These are phyloP conservation scores for Tympanoctomys barrerae DNA, from an alignment of 2,797 vertebrate species.

Conservation along the genomic window DNA sequence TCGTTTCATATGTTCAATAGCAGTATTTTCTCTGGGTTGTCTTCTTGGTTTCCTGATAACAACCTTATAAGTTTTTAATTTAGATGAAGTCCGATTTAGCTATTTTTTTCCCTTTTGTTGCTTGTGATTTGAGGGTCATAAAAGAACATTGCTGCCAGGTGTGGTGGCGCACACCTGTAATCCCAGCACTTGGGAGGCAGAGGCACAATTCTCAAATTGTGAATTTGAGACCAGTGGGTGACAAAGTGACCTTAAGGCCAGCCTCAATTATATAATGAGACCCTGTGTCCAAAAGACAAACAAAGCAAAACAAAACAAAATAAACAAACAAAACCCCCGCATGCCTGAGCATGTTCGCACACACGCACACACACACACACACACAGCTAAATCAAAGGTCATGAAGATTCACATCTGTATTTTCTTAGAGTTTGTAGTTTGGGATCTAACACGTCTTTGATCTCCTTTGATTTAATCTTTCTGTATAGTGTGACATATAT, in stretches of 20 bases:
- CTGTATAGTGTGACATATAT: rapidly evolving
- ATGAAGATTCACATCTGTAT: not conserved
- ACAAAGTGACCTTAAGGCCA: no score
- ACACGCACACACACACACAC: not conserved
- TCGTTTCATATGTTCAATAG: not conserved
- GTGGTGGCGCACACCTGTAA: no score
- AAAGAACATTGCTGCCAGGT: not conserved
- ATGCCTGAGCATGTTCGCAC: no score
- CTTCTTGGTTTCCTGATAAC: not conserved
- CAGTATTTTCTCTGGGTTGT: not conserved
- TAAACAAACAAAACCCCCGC: not conserved
- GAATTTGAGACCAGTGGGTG: no score
- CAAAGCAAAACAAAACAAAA: no score
- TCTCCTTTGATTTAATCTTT: slow-evolving; percentile 14
- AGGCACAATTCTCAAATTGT: no score
- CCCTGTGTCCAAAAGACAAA: no score
- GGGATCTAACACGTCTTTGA: not conserved
- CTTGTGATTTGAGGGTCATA: not conserved
- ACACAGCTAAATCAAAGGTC: not conserved
- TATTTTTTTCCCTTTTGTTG: not conserved
- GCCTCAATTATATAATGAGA: no score
- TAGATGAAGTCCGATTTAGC: not conserved
- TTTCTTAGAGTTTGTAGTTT: not conserved
- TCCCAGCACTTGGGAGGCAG: no score
- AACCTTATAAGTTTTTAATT: slow-evolving; percentile 2